phyloP scores from a whole-genome alignment of 2,888 invertebrate species.

The Folsomia manolachei region DNA sequence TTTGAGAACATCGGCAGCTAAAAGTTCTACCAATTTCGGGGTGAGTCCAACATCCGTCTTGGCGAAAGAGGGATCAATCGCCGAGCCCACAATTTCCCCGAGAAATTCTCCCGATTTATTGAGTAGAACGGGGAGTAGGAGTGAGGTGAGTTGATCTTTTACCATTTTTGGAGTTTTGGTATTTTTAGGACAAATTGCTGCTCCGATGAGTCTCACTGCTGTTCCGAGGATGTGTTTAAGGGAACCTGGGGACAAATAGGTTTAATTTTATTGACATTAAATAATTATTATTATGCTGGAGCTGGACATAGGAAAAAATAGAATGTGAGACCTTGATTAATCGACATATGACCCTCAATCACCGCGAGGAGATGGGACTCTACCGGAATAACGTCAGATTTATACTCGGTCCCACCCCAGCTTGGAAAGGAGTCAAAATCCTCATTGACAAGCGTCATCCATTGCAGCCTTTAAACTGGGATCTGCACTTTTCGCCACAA shows the following conservation, averaged over 20 bases:
- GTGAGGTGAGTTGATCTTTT: constrained; percentile 34
- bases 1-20: constrained; percentile 34
- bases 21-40: constrained; percentile 39
- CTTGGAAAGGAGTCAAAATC: constrained; percentile 44
- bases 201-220: constrained; percentile 61
- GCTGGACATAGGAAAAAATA: constrained; percentile 12
- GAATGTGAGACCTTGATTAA: constrained; percentile 59
- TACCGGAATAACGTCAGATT: constrained; percentile 70
- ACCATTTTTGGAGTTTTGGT: constrained; percentile 46
- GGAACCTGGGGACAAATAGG: constrained; percentile 20
- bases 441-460: constrained; percentile 36
- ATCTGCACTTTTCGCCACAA: constrained; percentile 41
- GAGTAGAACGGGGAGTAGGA: constrained; percentile 43
- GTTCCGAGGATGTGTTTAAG: constrained; percentile 66
- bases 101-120: constrained; percentile 47
- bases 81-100: constrained; percentile 42
- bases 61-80: constrained; percentile 37
- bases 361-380: constrained; percentile 78
- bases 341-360: constrained; percentile 65
- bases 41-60: constrained; percentile 46
- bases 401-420: constrained; percentile 37
- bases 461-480: constrained; percentile 41
- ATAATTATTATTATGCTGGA: constrained; percentile 52
- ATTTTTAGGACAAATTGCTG: constrained; percentile 52
- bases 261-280: constrained; percentile 1